These are phyloP conservation scores for Idaea dimidiata DNA, from an alignment of 2,888 invertebrate genomes.

Conservation along the genomic window DNA sequence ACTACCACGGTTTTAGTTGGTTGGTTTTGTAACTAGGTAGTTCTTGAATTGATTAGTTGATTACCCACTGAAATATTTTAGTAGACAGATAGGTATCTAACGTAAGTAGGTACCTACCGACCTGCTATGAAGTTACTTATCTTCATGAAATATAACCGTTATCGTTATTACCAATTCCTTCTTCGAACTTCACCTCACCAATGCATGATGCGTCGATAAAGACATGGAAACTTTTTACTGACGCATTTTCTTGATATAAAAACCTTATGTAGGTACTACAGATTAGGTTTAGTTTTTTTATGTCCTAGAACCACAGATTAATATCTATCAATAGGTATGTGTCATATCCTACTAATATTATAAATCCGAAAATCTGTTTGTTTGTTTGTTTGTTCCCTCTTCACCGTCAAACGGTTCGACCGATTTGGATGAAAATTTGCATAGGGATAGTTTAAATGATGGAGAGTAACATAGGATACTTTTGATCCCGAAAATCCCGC, in stretches of 20 bases:
- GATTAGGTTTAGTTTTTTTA: neutral
- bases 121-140: neutral
- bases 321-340: neutral
- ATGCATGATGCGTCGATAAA: neutral
- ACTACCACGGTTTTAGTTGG: no score
- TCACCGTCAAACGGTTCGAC: no score
- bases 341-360: no score
- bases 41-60: neutral
- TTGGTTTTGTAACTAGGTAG: no score
- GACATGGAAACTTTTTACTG: neutral
- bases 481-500: no score
- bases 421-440: no score
- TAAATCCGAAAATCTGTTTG: no score
- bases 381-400: no score
- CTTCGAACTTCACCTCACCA: neutral
- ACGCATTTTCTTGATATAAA: neutral
- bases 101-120: neutral
- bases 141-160: neutral
- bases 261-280: neutral
- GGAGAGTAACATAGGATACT: no score
- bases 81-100: neutral
- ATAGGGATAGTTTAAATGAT: no score
- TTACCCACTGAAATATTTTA: neutral
- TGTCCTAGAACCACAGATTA: neutral
- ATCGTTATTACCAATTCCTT: neutral